Percentiles rank a stretch among this genome's conserved stretches.
Evolutionary conservation across 2,113 vertebrate species (phyloP).

Genomic region (Chascanopsetta lugubris): DNA sequence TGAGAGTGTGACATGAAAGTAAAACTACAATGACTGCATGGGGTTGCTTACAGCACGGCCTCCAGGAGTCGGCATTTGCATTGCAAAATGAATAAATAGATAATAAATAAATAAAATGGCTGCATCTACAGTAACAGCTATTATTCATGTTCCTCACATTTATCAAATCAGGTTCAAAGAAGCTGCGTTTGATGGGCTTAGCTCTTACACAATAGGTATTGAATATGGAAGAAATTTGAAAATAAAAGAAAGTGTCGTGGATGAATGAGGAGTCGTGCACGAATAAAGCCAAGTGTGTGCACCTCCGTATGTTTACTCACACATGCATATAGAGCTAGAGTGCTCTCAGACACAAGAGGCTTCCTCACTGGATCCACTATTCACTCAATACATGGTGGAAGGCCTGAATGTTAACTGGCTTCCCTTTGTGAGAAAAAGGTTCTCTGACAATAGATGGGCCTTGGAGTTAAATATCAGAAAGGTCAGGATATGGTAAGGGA

Average conservation of each 20-base stretch:
- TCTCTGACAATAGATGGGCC: constrained; percentile 79
- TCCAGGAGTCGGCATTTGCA: constrained; percentile 45
- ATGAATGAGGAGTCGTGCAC: constrained; percentile 22
- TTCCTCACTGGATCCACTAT: constrained; percentile 70
- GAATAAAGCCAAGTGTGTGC: constrained; percentile 20
- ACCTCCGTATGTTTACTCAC: background rate
- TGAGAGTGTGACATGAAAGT: constrained; percentile 23
- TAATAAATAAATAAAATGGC: constrained; percentile 52
- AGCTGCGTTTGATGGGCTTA: constrained; percentile 38
- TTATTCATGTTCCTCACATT: constrained; percentile 60
- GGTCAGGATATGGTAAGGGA: constrained; percentile 79
- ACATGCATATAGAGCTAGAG: constrained; percentile 34
- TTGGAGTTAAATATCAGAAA: constrained; percentile 81
- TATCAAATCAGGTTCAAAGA: constrained; percentile 58
- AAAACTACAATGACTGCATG: constrained; percentile 12
- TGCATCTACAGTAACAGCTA: constrained; percentile 47
- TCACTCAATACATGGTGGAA: constrained; percentile 72
- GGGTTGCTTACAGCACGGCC: constrained; percentile 18
- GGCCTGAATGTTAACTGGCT: constrained; percentile 79
- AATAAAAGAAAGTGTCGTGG: constrained; percentile 16
- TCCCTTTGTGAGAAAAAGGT: constrained; percentile 70
- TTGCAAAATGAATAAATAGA: too few species aligned
- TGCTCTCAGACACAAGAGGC: constrained; percentile 50
- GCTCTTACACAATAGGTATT: constrained; percentile 45
- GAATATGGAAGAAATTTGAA: constrained; percentile 30